Percentiles rank a stretch among this genome's conserved stretches.
Conservation (phyloP, 2,888 invertebrate genomes). For the Machimus rusticus region DNA sequence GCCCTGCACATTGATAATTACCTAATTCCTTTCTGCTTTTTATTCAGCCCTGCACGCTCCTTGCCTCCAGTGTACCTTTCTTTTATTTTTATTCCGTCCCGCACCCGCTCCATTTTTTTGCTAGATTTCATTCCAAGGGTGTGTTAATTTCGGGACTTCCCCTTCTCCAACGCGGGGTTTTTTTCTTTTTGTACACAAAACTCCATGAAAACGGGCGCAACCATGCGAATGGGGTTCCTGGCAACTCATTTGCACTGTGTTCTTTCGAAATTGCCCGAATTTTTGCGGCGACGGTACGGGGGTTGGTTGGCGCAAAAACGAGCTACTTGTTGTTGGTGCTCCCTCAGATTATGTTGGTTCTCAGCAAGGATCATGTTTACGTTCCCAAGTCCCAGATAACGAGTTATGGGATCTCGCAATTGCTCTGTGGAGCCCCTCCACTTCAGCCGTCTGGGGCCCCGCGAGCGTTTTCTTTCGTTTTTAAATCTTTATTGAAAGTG, state of each 20-base stretch:
- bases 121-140: background rate
- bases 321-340: constrained; percentile 15
- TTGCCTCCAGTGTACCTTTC: background rate
- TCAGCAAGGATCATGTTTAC: background rate
- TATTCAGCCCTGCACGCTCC: background rate
- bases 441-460: background rate
- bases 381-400: constrained; percentile 6
- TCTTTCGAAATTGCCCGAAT: background rate
- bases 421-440: background rate
- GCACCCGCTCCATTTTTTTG: background rate
- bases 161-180: background rate
- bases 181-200: background rate
- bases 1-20: constrained; percentile 13
- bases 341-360: background rate
- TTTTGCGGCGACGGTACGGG: background rate
- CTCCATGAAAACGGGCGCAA: background rate
- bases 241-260: constrained; percentile 21
- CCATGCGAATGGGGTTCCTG: background rate
- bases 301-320: background rate
- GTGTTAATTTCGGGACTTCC: background rate
- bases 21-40: constrained; percentile 22
- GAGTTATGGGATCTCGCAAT: constrained; percentile 10
- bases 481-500: background rate
- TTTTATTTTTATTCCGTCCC: background rate
- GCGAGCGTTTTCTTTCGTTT: background rate